phyloP scores from a whole-genome alignment of 2,797 vertebrate species.

The Ataeniobius toweri region DNA sequence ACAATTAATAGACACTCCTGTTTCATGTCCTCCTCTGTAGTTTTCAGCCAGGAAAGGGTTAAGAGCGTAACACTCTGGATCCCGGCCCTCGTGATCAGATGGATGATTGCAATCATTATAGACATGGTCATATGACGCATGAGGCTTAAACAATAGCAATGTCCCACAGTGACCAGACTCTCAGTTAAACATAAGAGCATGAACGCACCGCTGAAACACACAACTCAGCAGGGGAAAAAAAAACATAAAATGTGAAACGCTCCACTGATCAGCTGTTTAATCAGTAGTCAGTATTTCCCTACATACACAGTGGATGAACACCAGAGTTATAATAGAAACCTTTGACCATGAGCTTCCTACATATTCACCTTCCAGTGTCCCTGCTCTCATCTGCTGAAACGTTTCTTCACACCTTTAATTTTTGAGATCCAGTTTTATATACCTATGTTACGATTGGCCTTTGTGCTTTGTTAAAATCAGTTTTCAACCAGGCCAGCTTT shows the following conservation, averaged over 20 bases:
- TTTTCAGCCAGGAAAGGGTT: conserved; percentile 43
- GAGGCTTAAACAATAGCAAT: conserved; percentile 25
- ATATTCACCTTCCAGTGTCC: conserved; percentile 2
- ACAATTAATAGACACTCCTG: conserved; percentile 16
- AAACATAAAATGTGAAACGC: not conserved
- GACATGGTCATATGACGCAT: conserved; percentile 68
- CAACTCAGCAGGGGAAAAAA: conserved; percentile 7
- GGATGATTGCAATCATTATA: conserved; percentile 60
- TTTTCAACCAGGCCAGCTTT: conserved; percentile 36
- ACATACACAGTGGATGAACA: conserved; percentile 13
- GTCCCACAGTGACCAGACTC: conserved; percentile 9
- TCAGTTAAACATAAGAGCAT: not conserved
- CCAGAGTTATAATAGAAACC: conserved; percentile 23
- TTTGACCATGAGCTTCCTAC: conserved; percentile 5
- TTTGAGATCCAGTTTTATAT: not conserved
- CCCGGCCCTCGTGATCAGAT: conserved; percentile 67
- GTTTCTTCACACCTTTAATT: not conserved
- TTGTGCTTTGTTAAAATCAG: not conserved
- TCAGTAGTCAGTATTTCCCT: conserved; percentile 30
- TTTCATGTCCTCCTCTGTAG: conserved; percentile 35
- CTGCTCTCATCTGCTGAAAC: not conserved
- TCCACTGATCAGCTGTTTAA: conserved; percentile 26
- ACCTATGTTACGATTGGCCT: not conserved
- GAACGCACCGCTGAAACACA: not conserved
- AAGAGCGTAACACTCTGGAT: conserved; percentile 33